These are phyloP conservation scores for Tupaia chinensis DNA, from an alignment of 2,113 vertebrate species.

Conservation along the genomic window DNA sequence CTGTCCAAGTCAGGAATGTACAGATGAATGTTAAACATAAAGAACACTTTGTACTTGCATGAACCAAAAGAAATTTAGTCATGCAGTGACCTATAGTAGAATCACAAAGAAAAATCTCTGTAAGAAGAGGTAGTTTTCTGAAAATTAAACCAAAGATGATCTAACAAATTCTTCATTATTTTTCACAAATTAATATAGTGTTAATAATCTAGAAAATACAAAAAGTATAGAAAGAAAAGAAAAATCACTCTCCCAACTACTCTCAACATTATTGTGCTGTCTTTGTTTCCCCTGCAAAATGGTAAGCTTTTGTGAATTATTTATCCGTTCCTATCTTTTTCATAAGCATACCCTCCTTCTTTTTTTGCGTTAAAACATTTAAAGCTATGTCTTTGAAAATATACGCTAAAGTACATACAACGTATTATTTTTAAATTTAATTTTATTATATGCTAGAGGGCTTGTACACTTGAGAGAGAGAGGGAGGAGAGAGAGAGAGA, in stretches of 20 bases:
- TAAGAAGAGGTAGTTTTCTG: not conserved
- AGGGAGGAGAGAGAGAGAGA: too few relatives aligned
- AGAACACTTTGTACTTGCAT: not conserved
- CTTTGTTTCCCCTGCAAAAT: not conserved
- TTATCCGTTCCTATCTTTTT: constrained; percentile 1
- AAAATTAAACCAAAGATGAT: not conserved
- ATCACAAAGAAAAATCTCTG: not conserved
- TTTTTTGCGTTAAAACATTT: not conserved
- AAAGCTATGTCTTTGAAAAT: not conserved
- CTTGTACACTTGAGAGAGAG: too few relatives aligned
- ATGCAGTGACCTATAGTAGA: not conserved
- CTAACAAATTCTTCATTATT: not conserved
- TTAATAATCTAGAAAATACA: not conserved
- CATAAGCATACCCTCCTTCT: not conserved
- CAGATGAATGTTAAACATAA: constrained; percentile 68
- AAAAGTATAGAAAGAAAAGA: not conserved
- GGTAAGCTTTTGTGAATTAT: not conserved
- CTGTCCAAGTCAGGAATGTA: constrained; percentile 61
- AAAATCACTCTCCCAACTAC: not conserved
- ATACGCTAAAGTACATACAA: too few relatives aligned
- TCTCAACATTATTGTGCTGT: not conserved
- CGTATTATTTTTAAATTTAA: too few relatives aligned
- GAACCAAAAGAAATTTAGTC: constrained; percentile 10
- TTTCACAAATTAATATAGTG: not conserved
- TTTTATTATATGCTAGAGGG: too few relatives aligned